phyloP scores from a whole-genome alignment of 2,113 vertebrate species.

The Nettapus auritus region DNA sequence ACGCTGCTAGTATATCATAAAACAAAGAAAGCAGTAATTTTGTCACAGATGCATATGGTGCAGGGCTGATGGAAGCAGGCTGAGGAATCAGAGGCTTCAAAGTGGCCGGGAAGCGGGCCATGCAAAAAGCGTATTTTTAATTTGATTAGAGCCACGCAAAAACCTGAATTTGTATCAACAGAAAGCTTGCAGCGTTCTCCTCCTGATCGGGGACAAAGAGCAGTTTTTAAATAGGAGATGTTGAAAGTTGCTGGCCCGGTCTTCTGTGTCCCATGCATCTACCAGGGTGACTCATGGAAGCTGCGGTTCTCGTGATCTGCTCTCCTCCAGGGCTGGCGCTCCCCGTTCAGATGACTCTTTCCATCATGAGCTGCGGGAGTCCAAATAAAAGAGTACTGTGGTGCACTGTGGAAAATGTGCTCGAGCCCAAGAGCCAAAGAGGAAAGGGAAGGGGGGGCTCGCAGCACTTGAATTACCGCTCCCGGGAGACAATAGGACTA shows the following conservation, averaged over 20 bases:
- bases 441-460: slow-evolving; percentile 55
- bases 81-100: slow-evolving; percentile 14
- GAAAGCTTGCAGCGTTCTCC: background rate
- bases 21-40: slow-evolving; percentile 41
- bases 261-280: background rate
- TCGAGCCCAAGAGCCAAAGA: slow-evolving; percentile 36
- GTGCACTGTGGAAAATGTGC: slow-evolving; percentile 52
- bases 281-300: slow-evolving; percentile 48
- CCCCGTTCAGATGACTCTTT: slow-evolving; percentile 45
- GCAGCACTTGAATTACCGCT: slow-evolving; percentile 25
- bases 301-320: slow-evolving; percentile 31
- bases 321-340: slow-evolving; percentile 36
- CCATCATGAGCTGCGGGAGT: slow-evolving; percentile 36
- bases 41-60: slow-evolving; percentile 14
- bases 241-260: slow-evolving; percentile 12
- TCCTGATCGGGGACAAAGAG: slow-evolving; percentile 31
- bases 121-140: background rate
- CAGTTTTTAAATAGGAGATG: slow-evolving; percentile 1
- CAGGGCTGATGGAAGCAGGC: background rate
- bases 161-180: background rate
- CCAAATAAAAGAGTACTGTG: slow-evolving; percentile 57
- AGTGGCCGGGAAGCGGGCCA: background rate
- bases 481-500: slow-evolving; percentile 32
- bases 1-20: background rate
- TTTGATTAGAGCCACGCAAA: background rate